Conservation (phyloP, 1,140 invertebrate genomes). For the Anastrepha ludens region DNA sequence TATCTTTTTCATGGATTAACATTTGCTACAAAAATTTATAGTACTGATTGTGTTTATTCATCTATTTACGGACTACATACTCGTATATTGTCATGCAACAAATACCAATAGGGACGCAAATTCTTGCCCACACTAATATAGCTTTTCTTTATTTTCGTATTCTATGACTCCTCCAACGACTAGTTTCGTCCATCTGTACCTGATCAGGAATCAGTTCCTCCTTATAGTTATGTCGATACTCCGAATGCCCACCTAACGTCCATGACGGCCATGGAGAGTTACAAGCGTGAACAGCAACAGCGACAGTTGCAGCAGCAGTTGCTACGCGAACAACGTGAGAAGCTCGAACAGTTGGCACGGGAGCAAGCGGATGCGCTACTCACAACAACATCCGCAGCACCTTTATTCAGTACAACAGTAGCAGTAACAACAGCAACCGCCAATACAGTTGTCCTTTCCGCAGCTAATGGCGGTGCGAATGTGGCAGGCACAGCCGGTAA, state of each 20-base stretch:
- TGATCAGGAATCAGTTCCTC: constrained; percentile 71
- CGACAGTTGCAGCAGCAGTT: constrained; percentile 62
- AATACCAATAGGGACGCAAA: background rate
- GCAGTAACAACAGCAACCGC: constrained; percentile 56
- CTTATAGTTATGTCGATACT: constrained; percentile 72
- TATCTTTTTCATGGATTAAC: constrained; percentile 45
- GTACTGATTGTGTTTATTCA: constrained; percentile 38
- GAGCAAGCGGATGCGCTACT: constrained; percentile 48
- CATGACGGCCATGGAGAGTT: constrained; percentile 73
- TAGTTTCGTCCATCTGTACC: constrained; percentile 69
- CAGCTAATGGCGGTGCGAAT: constrained; percentile 62
- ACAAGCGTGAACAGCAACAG: constrained; percentile 68
- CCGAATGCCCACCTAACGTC: constrained; percentile 71
- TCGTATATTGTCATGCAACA: background rate
- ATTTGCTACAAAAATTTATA: constrained; percentile 25
- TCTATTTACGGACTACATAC: background rate
- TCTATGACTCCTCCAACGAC: background rate
- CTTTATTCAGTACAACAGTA: background rate
- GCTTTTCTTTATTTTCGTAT: constrained; percentile 3
- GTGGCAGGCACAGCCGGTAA: background rate
- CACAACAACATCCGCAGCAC: constrained; percentile 53
- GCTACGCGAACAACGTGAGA: constrained; percentile 57
- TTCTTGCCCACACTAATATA: background rate
- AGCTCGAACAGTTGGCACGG: constrained; percentile 57
- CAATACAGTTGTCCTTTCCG: constrained; percentile 62